Conservation (phyloP, 2,113 vertebrate species). For the Protobothrops flavoviridis region DNA sequence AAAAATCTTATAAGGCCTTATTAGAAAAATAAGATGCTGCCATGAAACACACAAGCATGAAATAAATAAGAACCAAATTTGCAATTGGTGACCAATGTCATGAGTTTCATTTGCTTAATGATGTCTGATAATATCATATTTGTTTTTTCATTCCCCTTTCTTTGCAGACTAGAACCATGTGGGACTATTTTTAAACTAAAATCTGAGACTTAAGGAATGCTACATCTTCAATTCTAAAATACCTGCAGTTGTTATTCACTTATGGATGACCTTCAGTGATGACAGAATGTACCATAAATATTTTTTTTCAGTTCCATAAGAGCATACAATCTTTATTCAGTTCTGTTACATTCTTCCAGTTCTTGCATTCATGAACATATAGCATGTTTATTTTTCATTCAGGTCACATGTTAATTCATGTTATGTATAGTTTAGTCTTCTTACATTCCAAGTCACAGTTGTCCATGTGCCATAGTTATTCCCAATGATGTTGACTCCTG, state of each 20-base stretch:
- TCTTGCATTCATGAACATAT: neutral
- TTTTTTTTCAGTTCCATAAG: too few species aligned
- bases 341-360: neutral
- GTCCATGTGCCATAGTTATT: neutral
- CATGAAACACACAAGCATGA: rapidly evolving
- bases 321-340: neutral
- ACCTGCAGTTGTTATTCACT: neutral
- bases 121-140: neutral
- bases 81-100: neutral
- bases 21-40: rapidly evolving
- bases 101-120: neutral
- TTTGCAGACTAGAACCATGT: neutral
- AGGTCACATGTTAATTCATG: neutral
- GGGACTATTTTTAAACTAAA: neutral
- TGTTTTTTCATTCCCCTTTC: neutral
- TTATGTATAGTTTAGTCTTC: neutral
- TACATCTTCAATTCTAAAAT: constrained; percentile 22
- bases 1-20: rapidly evolving
- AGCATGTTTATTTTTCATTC: neutral
- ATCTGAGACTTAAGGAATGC: neutral
- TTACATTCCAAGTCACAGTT: neutral
- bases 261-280: rapidly evolving
- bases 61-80: neutral
- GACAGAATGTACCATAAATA: neutral
- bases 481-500: neutral